Percentiles rank a stretch among this genome's conserved stretches.
phyloP scores from a whole-genome alignment of 2,888 invertebrate species.

The Sepioteuthis lessoniana region DNA sequence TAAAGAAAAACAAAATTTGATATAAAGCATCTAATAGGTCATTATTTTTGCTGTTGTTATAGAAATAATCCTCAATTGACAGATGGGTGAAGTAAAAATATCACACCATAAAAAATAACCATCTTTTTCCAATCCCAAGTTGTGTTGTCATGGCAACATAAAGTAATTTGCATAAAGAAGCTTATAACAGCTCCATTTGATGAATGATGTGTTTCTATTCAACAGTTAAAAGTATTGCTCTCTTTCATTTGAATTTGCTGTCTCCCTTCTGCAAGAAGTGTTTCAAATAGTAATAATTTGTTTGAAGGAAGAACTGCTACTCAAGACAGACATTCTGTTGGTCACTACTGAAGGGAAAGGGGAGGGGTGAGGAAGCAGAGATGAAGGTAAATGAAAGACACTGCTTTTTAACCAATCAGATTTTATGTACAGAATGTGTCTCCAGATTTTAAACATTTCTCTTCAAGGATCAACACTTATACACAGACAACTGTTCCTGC shows the following conservation, averaged over 20 bases:
- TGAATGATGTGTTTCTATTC: neutral
- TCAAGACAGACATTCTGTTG: neutral
- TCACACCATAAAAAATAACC: constrained; percentile 10
- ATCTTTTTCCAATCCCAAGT: constrained; percentile 17
- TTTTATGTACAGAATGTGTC: neutral
- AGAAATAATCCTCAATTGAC: constrained; percentile 15
- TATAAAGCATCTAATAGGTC: constrained; percentile 18
- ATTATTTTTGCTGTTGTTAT: constrained; percentile 33
- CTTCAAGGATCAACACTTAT: neutral
- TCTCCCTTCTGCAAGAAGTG: neutral
- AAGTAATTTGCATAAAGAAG: constrained; percentile 15
- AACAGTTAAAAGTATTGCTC: neutral
- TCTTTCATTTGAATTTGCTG: constrained; percentile 33
- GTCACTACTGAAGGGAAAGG: neutral
- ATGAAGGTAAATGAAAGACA: constrained; percentile 33
- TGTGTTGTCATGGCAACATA: constrained; percentile 25
- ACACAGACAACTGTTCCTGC: neutral
- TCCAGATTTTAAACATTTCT: neutral
- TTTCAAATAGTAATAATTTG: neutral
- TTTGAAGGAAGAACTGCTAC: neutral
- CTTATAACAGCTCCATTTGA: constrained; percentile 33
- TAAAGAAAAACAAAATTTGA: neutral
- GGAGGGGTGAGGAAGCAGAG: neutral
- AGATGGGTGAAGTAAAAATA: constrained; percentile 1
- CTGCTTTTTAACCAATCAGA: neutral